Evolutionary conservation across 2,113 vertebrate species (phyloP).

Genomic region (Gymnorhina tibicen): DNA sequence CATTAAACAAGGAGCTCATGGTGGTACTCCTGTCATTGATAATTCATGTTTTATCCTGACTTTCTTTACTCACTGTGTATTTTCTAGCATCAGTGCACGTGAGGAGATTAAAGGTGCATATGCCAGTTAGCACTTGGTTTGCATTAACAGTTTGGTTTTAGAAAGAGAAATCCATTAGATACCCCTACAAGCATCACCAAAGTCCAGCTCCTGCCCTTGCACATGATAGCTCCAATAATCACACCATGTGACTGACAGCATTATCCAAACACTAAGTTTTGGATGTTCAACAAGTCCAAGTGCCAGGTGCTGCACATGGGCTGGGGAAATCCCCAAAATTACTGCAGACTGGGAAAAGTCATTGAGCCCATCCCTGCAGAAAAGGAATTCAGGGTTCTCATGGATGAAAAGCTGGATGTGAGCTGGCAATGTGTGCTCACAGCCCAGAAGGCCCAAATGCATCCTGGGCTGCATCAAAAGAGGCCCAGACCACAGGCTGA

Average conservation of each 20-base stretch:
- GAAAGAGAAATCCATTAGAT: background rate
- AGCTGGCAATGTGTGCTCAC: fast-evolving
- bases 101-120: background rate
- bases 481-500: background rate
- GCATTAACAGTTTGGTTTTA: background rate
- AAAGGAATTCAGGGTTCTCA: background rate
- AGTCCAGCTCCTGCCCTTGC: background rate
- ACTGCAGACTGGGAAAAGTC: background rate
- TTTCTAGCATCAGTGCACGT: background rate
- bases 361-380: background rate
- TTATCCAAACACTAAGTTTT: background rate
- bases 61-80: background rate
- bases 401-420: background rate
- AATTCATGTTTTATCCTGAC: background rate
- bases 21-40: background rate
- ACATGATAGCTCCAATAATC: background rate
- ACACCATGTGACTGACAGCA: background rate
- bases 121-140: background rate
- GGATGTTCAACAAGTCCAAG: background rate
- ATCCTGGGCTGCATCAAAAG: background rate
- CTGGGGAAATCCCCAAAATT: background rate
- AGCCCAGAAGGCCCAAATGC: background rate
- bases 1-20: background rate
- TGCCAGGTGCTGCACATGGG: background rate
- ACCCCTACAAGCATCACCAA: background rate